Evolutionary conservation across 2,113 vertebrate species (phyloP), one percentile per base, ranked within the genome.

Genomic region (Callorhinus ursinus): DNA sequence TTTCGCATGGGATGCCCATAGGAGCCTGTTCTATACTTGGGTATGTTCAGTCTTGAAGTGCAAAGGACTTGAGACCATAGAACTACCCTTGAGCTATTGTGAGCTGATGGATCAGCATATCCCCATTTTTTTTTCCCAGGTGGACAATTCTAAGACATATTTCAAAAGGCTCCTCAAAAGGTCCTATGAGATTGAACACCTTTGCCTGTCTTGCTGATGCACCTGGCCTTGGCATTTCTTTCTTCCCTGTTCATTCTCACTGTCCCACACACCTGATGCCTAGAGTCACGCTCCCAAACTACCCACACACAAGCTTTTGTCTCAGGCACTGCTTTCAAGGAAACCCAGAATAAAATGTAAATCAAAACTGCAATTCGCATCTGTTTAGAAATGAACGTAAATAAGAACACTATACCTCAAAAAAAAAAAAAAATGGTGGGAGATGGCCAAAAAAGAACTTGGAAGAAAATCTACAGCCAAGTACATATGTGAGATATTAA

Each of bases 401-500:
- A 69, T 59, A 67, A 82, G 22, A 93, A 42, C 15, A 69, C 69
- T 61, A 7, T 19, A 46, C 26, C 53, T 18, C 13, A 61, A 72
- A 90, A 36, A 36, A 36, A 36, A 36, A 36, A 36, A 36, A 36
- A 59, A 59, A 7, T n/a, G 36, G 9, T 71, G 6, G n/a, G 53
- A 94, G 67, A 59, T 80, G 19, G 42, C n/a, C 55, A 95, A 67
- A 80, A 55, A 46, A 85, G 24, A 96, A 74, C 10, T 76, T 51
- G 28, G 26, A 88, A 88, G 77, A 61, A 95, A 83, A 69, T 33
- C 46, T 51, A 13, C 36, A 57, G 4, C 1, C 59, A 59, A 84
- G 16, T 69, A 42, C 19, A 21, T 71, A n/a, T 59, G 26, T 85
- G 21, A 85, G 9, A 21, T 39, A 55, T 33, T 1, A 88, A 49